These are phyloP conservation scores for Dipodomys stephensi DNA, from an alignment of 2,113 vertebrate genomes.

Conservation along the genomic window DNA sequence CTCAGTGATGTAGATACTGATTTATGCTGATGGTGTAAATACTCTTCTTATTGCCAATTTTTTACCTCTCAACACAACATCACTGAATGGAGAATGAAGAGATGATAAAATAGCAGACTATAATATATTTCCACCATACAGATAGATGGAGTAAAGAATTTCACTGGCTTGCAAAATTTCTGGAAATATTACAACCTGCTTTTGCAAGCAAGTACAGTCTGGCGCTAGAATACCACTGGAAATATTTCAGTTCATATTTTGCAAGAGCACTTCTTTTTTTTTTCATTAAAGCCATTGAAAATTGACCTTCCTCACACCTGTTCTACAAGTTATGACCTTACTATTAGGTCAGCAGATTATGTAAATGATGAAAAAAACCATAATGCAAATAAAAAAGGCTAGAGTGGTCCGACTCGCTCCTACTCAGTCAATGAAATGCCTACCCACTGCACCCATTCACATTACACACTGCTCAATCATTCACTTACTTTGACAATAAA, in stretches of 20 bases:
- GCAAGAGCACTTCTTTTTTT: background rate
- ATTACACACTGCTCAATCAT: background rate
- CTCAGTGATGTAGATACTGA: too few species aligned
- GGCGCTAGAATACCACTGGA: background rate
- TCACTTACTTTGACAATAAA: background rate
- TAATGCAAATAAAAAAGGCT: background rate
- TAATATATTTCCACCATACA: background rate
- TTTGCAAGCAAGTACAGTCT: background rate
- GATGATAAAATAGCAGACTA: background rate
- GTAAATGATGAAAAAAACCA: constrained; percentile 52
- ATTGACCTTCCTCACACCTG: constrained; percentile 20
- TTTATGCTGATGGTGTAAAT: background rate
- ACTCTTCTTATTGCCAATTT: background rate
- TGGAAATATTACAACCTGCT: constrained; percentile 7
- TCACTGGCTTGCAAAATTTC: constrained; percentile 13
- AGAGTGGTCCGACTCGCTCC: background rate
- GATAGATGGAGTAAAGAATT: background rate
- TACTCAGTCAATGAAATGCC: background rate
- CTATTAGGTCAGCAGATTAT: constrained; percentile 49
- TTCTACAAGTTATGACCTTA: background rate
- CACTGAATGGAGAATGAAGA: background rate
- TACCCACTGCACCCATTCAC: background rate
- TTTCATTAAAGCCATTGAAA: constrained; percentile 30
- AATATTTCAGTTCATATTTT: background rate
- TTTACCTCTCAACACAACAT: background rate